A percentile compares a stretch with the other conserved stretches of the same genome.
phyloP scores from a whole-genome alignment of 2,113 vertebrate genomes.

The Labrus mixtus region DNA sequence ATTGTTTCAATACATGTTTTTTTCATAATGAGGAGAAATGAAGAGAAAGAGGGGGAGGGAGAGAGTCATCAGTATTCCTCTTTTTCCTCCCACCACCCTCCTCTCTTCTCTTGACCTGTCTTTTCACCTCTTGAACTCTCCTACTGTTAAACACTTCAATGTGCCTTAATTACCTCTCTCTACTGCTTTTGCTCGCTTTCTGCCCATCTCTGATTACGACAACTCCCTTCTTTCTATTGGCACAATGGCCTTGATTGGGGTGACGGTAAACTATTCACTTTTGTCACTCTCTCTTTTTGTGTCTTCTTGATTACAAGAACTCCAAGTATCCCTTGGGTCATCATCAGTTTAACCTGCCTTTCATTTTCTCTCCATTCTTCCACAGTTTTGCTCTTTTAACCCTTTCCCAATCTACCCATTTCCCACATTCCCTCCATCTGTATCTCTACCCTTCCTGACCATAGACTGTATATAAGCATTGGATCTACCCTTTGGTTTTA shows the following conservation, averaged over 20 bases:
- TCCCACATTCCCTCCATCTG: too few species aligned
- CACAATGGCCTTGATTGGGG: slow-evolving; percentile 58
- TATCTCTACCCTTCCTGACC: too few species aligned
- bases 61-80: slow-evolving; percentile 3
- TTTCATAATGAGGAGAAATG: slow-evolving; percentile 54
- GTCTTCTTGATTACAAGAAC: slow-evolving; percentile 24
- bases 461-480: too few species aligned
- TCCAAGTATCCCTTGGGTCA: not conserved
- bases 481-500: too few species aligned
- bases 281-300: slow-evolving; percentile 1
- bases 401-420: too few species aligned
- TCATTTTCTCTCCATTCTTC: not conserved
- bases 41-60: slow-evolving; percentile 25
- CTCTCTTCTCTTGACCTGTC: slow-evolving; percentile 23
- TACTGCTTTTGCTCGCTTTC: slow-evolving; percentile 13
- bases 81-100: not conserved
- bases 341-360: slow-evolving; percentile 10
- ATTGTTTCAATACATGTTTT: slow-evolving; percentile 37
- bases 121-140: slow-evolving; percentile 13
- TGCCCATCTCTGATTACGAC: slow-evolving; percentile 47
- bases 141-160: slow-evolving; percentile 32
- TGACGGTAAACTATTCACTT: slow-evolving; percentile 7
- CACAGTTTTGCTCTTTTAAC: not conserved
- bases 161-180: slow-evolving; percentile 28
- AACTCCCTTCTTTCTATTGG: slow-evolving; percentile 8